These are phyloP conservation scores for Chiroxiphia lanceolata DNA, from an alignment of 2,797 vertebrate species.

Conservation along the genomic window DNA sequence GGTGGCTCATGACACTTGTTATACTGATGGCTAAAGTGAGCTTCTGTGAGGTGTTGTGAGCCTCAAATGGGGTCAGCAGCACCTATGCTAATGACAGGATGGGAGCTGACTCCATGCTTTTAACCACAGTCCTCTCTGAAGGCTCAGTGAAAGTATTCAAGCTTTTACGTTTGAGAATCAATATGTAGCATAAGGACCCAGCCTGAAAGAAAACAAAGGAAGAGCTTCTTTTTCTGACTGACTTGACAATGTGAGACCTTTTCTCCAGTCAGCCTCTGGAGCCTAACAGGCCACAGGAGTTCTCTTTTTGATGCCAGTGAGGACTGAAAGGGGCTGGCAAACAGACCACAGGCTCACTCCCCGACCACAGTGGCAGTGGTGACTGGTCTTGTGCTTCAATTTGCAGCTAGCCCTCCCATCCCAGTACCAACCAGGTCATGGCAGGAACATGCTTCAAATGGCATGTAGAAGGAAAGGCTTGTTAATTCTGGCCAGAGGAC, in stretches of 20 bases:
- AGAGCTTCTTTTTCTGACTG: neutral
- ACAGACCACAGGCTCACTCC: neutral
- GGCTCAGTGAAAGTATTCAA: neutral
- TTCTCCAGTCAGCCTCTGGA: neutral
- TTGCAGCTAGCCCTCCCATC: neutral
- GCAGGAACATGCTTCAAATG: neutral
- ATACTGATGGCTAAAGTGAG: neutral
- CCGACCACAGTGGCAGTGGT: fast-evolving
- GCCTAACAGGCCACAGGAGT: neutral
- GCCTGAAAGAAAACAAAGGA: neutral
- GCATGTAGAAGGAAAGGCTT: neutral
- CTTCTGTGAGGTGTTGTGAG: neutral
- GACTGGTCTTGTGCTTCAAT: neutral
- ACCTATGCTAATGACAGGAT: neutral
- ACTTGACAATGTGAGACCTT: neutral
- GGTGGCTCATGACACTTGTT: neutral
- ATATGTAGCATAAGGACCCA: neutral
- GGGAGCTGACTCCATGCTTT: neutral
- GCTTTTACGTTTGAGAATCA: neutral
- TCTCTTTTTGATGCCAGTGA: neutral
- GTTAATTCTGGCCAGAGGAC: neutral
- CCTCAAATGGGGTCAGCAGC: neutral
- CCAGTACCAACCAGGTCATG: neutral
- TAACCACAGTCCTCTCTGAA: neutral
- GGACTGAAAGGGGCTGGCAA: neutral